Evolutionary conservation across 2,797 vertebrate genomes (phyloP).

Genomic region (Pogoniulus pusillus): DNA sequence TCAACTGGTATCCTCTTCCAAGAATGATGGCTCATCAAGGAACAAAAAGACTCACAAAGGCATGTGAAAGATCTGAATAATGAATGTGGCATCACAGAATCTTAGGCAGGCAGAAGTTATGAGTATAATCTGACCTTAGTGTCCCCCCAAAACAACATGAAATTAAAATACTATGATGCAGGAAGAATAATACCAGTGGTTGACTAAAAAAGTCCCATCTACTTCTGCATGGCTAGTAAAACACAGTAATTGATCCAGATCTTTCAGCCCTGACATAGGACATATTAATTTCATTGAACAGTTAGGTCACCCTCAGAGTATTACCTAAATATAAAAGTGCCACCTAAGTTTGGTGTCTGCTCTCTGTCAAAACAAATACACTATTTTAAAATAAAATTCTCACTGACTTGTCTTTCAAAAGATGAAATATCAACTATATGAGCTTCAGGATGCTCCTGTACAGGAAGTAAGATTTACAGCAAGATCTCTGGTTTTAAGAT

Average conservation of each 20-base stretch:
- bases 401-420: not conserved
- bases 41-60: not conserved
- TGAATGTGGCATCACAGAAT: not conserved
- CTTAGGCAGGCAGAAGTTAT: not conserved
- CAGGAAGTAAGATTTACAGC: not conserved
- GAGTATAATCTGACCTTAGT: not conserved
- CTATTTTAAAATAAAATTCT: not conserved
- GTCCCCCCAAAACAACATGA: not conserved
- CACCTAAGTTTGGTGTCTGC: not conserved
- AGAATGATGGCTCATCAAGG: not conserved
- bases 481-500: not conserved
- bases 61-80: not conserved
- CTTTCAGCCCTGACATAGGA: constrained; percentile 2
- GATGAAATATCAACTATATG: not conserved
- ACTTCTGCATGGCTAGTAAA: constrained; percentile 2
- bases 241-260: not conserved
- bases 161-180: constrained; percentile 26
- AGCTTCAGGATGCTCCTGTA: not conserved
- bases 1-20: not conserved
- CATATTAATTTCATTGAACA: not conserved
- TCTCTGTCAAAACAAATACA: not conserved
- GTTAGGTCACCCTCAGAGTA: not conserved
- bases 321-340: constrained; percentile 14
- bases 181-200: not conserved
- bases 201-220: constrained; percentile 10